Base-by-base conservation (phyloP, 2,888 invertebrate species). In the Diabrotica balteata region DNA sequence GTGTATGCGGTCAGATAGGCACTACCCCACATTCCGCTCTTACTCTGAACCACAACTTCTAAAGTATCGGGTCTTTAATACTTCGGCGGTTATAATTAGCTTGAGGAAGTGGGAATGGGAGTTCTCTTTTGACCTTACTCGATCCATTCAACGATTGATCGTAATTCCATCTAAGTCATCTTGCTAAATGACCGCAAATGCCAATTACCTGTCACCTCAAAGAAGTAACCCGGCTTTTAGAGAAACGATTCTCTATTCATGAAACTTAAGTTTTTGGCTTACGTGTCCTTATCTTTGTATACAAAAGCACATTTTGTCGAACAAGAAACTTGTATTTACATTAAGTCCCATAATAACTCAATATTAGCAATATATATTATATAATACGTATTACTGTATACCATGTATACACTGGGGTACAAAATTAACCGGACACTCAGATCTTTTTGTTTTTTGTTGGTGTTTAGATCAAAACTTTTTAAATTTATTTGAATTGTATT, bases 21-120 rank as follows among this genome's bases (percentile, higher is more conserved):
- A 75, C 73, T 63, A 44, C 76, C 73, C 70, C 64, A 64, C 55
- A 17, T 44, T 44, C 55, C 11, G 9, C 55, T 17, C 55, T 43
- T 43, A 76, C 75, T 76, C 78, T 77, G 76, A 75, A 74, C 78
- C 76, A 70, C 75, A 80, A 80, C 80, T 79, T 78, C 75, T 80
- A 81, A 58, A 81, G 81, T 81, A 80, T 79, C 78, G 78, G 76
- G 79, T 79, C 79, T 80, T 81, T 81, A 64, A 78, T 80, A 80
- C 79, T 80, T 80, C 74, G 73, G 75, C 75, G 78, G 77, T 80
- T 79, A 79, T 81, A 83, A 83, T 83, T 82, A 82, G 81, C 58
- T 51, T 80, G 80, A 80, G 80, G 80, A 82, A 81, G 81, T 74
- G 72, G 59, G 46, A 54, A 44, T 53, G 63, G 32, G 58, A 73